These are phyloP conservation scores for Drosophila tropicalis DNA, from an alignment of 1,140 invertebrate species.

Conservation along the genomic window DNA sequence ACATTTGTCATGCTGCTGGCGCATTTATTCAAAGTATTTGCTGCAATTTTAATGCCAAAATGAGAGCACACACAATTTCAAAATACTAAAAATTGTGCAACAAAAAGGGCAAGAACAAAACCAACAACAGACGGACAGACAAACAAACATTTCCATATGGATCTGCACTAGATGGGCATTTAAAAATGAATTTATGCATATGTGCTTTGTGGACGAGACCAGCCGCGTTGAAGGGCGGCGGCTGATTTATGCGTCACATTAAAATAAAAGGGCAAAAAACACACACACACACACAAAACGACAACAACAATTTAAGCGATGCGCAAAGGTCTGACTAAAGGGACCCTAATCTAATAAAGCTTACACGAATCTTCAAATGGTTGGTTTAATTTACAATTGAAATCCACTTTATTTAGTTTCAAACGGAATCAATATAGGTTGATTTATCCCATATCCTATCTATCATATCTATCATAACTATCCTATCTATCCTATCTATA, in stretches of 20 bases:
- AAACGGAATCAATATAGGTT: no score
- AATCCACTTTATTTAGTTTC: no score
- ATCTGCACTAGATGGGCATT: slow-evolving; percentile 28
- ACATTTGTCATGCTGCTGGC: slow-evolving; percentile 62
- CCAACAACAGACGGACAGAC: not conserved
- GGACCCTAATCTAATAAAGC: not conserved
- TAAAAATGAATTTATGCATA: slow-evolving; percentile 55
- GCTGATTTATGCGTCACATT: slow-evolving; percentile 34
- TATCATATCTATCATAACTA: no score
- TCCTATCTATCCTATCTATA: no score
- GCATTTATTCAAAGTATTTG: slow-evolving; percentile 68
- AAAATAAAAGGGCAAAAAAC: slow-evolving; percentile 4
- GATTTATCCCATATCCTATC: no score
- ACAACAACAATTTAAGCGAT: not conserved
- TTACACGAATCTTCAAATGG: no score
- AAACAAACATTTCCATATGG: slow-evolving; percentile 12
- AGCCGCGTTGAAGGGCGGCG: slow-evolving; percentile 36
- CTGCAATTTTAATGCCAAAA: slow-evolving; percentile 67
- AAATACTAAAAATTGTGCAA: slow-evolving; percentile 40
- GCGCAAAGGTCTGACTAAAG: not conserved
- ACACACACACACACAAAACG: not conserved
- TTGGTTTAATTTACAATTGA: no score
- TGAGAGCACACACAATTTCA: slow-evolving; percentile 59
- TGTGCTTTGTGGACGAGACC: slow-evolving; percentile 3
- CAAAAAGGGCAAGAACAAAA: slow-evolving; percentile 18